phyloP scores from a whole-genome alignment of 2,797 vertebrate species.

The Cynopterus sphinx region DNA sequence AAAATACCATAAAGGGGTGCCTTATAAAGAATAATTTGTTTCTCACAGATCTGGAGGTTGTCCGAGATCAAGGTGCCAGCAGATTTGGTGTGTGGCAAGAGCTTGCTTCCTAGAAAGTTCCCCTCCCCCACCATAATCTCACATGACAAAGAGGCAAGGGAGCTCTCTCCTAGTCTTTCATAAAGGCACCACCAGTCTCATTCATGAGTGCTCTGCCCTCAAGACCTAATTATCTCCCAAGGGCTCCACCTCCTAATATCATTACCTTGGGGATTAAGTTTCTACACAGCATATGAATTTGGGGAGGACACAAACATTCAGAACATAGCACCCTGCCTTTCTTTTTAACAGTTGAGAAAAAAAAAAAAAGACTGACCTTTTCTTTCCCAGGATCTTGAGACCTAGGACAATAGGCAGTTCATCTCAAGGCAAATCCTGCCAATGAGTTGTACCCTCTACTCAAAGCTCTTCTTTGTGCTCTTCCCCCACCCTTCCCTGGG shows the following conservation, averaged over 20 bases:
- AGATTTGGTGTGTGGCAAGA: background rate
- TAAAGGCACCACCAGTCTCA: background rate
- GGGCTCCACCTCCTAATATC: background rate
- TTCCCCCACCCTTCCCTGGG: background rate
- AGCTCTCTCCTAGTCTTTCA: background rate
- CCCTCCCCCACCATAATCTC: background rate
- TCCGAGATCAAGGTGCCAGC: background rate
- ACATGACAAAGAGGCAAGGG: background rate
- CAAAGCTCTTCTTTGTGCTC: conserved; percentile 48
- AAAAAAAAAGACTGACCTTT: background rate
- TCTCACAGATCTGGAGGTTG: background rate
- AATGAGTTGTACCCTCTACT: background rate
- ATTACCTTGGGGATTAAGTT: background rate
- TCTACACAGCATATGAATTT: background rate
- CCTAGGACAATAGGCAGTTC: background rate
- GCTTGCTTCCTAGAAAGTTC: background rate
- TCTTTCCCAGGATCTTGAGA: conserved; percentile 57
- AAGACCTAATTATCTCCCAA: background rate
- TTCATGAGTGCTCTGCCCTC: background rate
- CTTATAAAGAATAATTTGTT: background rate
- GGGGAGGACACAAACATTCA: background rate
- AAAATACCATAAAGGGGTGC: background rate
- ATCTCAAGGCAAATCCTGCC: background rate
- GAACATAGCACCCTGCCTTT: background rate
- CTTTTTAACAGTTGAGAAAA: background rate